These are phyloP conservation scores for Congeria kusceri DNA, from an alignment of 2,888 invertebrate genomes.

Conservation along the genomic window DNA sequence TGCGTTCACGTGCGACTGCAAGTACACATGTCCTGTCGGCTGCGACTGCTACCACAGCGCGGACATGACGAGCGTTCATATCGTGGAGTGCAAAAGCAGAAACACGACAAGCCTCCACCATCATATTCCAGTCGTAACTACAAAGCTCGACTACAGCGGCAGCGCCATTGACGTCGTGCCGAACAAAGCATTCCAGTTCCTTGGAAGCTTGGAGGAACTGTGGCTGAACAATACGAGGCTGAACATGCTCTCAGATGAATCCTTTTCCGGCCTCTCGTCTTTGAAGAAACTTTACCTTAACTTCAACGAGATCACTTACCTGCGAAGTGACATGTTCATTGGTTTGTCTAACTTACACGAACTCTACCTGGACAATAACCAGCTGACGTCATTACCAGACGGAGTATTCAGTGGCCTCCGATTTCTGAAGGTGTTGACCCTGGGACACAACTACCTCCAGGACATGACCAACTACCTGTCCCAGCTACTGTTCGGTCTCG, in stretches of 20 bases:
- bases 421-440: conserved; percentile 52
- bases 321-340: conserved; percentile 63
- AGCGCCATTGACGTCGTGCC: conserved; percentile 60
- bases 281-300: conserved; percentile 55
- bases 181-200: conserved; percentile 56
- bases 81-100: conserved; percentile 59
- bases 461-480: conserved; percentile 61
- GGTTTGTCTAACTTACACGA: conserved; percentile 61
- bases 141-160: conserved; percentile 69
- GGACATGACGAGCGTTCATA: conserved; percentile 48
- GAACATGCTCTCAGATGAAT: conserved; percentile 62
- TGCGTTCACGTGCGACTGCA: conserved; percentile 73
- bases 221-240: conserved; percentile 68
- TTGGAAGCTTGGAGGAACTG: conserved; percentile 48
- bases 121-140: conserved; percentile 66
- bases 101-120: conserved; percentile 59
- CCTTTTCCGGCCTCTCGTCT: conserved; percentile 70
- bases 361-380: conserved; percentile 67
- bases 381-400: conserved; percentile 53
- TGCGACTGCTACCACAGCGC: conserved; percentile 69
- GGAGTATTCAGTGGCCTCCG: conserved; percentile 63
- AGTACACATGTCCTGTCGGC: conserved; percentile 68
- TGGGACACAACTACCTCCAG: conserved; percentile 63
- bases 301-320: conserved; percentile 49
- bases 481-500: conserved; percentile 48